These are phyloP conservation scores for Pangasius larnaudii DNA, from an alignment of 2,797 vertebrate genomes.

Conservation along the genomic window DNA sequence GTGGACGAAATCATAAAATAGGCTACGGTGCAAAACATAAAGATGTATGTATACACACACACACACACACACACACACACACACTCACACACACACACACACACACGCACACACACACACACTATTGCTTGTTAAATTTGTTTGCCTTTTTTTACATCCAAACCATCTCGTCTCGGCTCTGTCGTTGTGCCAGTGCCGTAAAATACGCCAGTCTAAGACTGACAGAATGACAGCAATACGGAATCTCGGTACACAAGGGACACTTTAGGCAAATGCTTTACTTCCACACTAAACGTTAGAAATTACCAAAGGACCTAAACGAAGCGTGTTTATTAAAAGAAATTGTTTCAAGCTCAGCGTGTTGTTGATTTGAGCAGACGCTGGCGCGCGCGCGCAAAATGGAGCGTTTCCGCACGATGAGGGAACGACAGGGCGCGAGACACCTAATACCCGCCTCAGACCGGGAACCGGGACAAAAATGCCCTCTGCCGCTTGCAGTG, in stretches of 20 bases:
- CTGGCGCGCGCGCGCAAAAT: background rate
- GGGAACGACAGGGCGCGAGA: conserved; percentile 12
- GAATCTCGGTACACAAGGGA: background rate
- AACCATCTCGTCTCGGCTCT: background rate
- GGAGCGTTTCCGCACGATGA: background rate
- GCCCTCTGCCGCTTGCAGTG: background rate
- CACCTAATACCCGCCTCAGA: conserved; percentile 2
- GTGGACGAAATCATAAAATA: background rate
- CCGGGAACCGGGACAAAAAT: conserved; percentile 9
- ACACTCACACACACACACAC: background rate
- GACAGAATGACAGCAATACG: background rate
- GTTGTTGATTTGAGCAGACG: background rate
- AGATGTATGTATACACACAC: background rate
- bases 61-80: too few species aligned
- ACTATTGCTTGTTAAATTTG: background rate
- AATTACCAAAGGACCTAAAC: background rate
- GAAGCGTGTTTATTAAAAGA: background rate
- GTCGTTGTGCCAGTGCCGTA: background rate
- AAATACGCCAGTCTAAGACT: background rate
- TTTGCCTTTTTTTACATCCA: background rate
- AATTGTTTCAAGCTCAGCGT: background rate
- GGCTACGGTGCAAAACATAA: background rate
- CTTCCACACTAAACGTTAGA: background rate
- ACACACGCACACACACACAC: too few species aligned
- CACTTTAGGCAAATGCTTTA: background rate